phyloP scores from a whole-genome alignment of 2,888 invertebrate genomes.

The Psylliodes chrysocephalus region DNA sequence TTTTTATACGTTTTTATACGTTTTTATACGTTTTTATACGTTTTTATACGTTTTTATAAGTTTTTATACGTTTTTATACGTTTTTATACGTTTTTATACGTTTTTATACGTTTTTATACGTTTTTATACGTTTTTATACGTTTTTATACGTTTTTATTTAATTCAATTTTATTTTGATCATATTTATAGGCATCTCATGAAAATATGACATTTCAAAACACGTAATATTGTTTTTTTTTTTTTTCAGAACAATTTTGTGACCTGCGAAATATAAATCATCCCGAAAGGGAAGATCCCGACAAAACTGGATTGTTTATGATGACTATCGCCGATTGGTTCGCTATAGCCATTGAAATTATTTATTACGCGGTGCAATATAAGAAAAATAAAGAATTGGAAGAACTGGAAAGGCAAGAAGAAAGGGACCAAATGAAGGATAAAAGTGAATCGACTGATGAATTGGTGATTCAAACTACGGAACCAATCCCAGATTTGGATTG shows the following conservation, averaged over 20 bases:
- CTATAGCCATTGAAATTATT: conserved; percentile 58
- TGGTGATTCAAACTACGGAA: not conserved
- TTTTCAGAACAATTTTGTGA: conserved; percentile 67
- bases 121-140: too few species aligned
- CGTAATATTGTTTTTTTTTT: too few species aligned
- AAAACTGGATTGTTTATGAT: conserved; percentile 54
- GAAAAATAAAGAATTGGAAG: conserved; percentile 55
- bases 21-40: too few species aligned
- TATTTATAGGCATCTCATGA: not conserved
- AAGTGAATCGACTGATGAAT: not conserved
- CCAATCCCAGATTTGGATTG: not conserved
- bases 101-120: too few species aligned
- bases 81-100: too few species aligned
- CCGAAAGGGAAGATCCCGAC: conserved; percentile 64
- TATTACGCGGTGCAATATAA: conserved; percentile 59
- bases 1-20: too few species aligned
- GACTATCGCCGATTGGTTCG: conserved; percentile 59
- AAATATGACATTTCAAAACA: not conserved
- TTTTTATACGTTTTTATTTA: too few species aligned
- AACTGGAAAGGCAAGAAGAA: conserved; percentile 33
- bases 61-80: too few species aligned
- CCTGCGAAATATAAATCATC: conserved; percentile 89
- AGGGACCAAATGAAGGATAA: not conserved
- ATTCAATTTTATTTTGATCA: not conserved
- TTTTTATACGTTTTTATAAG: too few species aligned